Percentiles rank a stretch among this genome's conserved stretches.
These are phyloP conservation scores for Phalacrocorax brasilianus DNA, from an alignment of 2,113 vertebrate genomes.

Conservation along the genomic window DNA sequence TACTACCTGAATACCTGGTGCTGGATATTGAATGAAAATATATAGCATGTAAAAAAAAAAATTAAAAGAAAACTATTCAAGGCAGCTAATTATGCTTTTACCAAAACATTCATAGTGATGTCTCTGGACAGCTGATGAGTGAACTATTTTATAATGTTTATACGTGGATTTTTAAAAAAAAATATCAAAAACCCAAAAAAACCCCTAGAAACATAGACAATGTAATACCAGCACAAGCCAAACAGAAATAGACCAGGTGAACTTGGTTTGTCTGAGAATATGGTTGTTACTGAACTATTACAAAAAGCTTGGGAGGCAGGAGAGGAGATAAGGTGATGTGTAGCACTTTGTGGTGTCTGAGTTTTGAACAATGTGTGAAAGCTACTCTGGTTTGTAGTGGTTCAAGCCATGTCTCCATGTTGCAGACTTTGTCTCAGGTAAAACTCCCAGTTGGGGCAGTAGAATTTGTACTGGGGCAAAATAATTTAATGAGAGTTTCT, in stretches of 20 bases:
- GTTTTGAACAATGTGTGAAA: not conserved
- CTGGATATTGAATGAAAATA: constrained; percentile 68
- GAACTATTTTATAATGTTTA: constrained; percentile 73
- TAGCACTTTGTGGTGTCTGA: not conserved
- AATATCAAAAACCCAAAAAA: constrained; percentile 14
- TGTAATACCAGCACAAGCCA: constrained; percentile 70
- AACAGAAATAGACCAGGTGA: constrained; percentile 52
- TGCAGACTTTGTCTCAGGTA: constrained; percentile 45
- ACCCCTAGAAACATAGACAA: constrained; percentile 45
- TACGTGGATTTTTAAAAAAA: constrained; percentile 59
- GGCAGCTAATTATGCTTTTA: constrained; percentile 82
- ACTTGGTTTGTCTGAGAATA: constrained; percentile 53
- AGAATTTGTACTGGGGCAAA: constrained; percentile 4
- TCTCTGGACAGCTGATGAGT: constrained; percentile 66
- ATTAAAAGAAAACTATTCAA: constrained; percentile 67
- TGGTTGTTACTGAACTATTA: not conserved
- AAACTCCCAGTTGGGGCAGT: not conserved
- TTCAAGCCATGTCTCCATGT: not conserved
- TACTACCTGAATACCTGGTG: constrained; percentile 72
- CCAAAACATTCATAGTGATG: constrained; percentile 74
- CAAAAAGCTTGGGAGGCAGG: not conserved
- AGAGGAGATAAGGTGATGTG: not conserved
- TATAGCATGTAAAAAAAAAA: constrained; percentile 47
- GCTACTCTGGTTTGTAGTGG: not conserved
- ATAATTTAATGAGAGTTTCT: not conserved